Evolutionary conservation across 2,888 invertebrate species (phyloP).

Genomic region (Trachelus tabidus): DNA sequence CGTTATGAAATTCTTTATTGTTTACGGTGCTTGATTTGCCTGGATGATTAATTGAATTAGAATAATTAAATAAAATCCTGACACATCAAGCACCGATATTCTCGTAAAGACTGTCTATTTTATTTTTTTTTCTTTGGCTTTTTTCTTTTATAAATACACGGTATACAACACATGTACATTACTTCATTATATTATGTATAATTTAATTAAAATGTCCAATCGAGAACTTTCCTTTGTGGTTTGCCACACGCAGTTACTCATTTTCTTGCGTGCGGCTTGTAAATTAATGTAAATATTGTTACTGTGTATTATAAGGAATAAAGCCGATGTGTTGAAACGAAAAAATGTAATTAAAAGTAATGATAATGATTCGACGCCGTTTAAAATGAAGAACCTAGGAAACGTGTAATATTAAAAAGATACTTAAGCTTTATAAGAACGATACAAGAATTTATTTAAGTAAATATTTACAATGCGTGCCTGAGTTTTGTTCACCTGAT

Average conservation of each 20-base stretch:
- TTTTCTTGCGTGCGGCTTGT: slow-evolving; percentile 29
- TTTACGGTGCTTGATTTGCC: not conserved
- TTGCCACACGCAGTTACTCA: not conserved
- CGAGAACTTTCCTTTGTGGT: not conserved
- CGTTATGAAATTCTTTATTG: not conserved
- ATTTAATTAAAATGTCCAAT: not conserved
- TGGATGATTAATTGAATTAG: not conserved
- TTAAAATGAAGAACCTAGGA: too few species aligned
- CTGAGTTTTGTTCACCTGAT: not conserved
- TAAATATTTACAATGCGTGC: not conserved
- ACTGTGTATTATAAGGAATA: not conserved
- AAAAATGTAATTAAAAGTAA: not conserved
- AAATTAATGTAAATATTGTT: slow-evolving; percentile 26
- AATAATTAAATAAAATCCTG: not conserved
- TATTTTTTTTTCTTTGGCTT: not conserved
- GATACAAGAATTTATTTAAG: not conserved
- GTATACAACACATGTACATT: not conserved
- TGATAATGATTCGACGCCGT: not conserved
- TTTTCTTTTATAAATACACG: not conserved
- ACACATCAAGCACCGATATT: not conserved
- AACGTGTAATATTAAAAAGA: too few species aligned
- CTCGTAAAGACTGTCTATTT: not conserved
- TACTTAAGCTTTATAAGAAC: too few species aligned
- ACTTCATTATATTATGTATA: not conserved
- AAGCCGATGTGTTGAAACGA: not conserved